These are phyloP conservation scores for Natator depressus DNA, from an alignment of 2,113 vertebrate genomes.

Conservation along the genomic window DNA sequence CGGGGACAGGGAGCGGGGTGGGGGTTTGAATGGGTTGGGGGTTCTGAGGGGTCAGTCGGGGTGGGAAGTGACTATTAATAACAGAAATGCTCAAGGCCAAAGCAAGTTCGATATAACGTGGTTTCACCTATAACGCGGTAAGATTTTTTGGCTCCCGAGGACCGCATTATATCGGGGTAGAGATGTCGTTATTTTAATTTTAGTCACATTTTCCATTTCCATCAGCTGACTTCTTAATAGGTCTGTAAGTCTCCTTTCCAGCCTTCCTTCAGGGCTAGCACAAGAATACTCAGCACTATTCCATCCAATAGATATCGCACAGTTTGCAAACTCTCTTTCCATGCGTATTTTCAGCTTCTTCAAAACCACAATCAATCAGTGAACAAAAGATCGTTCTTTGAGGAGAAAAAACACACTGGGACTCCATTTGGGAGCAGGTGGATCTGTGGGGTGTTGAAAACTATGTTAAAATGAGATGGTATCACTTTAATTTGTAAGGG, in stretches of 20 bases:
- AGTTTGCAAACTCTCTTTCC: neutral
- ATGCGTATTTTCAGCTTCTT: neutral
- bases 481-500: neutral
- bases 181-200: neutral
- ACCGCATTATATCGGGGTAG: no score
- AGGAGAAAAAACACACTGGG: neutral
- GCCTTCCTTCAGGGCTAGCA: neutral
- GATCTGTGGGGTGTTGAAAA: neutral
- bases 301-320: neutral
- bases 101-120: no score
- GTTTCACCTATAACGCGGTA: no score
- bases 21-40: no score
- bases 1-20: no score
- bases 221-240: neutral
- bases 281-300: neutral
- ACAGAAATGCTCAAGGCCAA: no score
- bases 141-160: no score
- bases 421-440: neutral
- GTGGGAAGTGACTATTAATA: no score
- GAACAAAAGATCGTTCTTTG: neutral
- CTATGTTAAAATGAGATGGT: neutral
- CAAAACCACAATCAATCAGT: neutral
- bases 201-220: slow-evolving; percentile 3
- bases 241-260: neutral
- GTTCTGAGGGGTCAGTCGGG: no score